Evolutionary conservation across 2,888 invertebrate species (phyloP).

Genomic region (Adineta ricciae): DNA sequence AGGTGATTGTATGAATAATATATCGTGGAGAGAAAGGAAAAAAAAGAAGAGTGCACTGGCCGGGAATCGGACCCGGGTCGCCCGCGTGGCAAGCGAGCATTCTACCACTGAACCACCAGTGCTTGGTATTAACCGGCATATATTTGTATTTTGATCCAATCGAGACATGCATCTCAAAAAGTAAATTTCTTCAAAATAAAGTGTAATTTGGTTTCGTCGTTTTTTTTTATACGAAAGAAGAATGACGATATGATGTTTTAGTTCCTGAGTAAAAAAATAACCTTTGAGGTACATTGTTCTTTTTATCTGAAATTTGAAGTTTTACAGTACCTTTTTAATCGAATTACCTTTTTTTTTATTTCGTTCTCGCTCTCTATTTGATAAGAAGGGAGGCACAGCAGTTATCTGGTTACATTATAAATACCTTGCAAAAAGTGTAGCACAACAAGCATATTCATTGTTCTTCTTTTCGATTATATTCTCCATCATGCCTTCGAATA

Average conservation of each 20-base stretch:
- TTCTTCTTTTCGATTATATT: background rate
- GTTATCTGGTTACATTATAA: background rate
- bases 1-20: background rate
- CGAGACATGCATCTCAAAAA: background rate
- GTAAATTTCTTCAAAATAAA: background rate
- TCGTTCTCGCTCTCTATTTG: background rate
- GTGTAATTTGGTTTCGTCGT: too few relatives aligned
- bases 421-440: background rate
- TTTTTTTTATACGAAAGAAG: too few relatives aligned
- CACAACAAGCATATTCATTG: background rate
- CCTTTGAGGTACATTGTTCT: too few relatives aligned
- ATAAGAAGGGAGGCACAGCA: background rate
- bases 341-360: background rate
- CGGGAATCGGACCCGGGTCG: conserved; percentile 50
- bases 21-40: background rate
- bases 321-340: background rate
- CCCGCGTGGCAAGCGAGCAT: conserved; percentile 50
- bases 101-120: conserved; percentile 38
- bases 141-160: background rate
- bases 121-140: background rate
- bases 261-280: too few relatives aligned
- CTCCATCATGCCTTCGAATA: background rate
- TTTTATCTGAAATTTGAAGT: background rate
- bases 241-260: too few relatives aligned
- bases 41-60: conserved; percentile 40